Evolutionary conservation across 2,113 vertebrate species (phyloP).

Genomic region (Alaudala cheleensis): DNA sequence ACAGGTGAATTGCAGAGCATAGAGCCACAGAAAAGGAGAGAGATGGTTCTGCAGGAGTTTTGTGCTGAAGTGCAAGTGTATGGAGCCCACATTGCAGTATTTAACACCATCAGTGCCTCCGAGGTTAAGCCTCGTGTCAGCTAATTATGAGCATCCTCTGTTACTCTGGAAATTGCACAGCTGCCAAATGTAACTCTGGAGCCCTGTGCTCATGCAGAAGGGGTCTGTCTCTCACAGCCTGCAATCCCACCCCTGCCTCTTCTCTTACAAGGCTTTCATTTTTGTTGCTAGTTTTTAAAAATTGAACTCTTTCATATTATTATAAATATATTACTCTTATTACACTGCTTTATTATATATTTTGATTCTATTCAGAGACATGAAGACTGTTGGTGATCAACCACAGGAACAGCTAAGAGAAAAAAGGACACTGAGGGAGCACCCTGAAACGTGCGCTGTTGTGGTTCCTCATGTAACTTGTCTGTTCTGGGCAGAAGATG

Average conservation of each 20-base stretch:
- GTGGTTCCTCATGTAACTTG: not conserved
- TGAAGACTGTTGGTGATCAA: not conserved
- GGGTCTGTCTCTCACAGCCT: not conserved
- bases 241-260: not conserved
- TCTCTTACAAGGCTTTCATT: not conserved
- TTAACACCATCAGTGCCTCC: not conserved
- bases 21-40: not conserved
- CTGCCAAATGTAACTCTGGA: not conserved
- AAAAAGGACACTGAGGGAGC: not conserved
- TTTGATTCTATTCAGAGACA: not conserved
- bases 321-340: not conserved
- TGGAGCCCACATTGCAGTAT: not conserved
- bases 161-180: not conserved
- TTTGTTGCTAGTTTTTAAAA: not conserved
- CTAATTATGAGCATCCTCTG: not conserved
- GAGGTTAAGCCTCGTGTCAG: not conserved
- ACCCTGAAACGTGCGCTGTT: rapidly evolving
- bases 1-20: not conserved
- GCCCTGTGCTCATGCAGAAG: not conserved
- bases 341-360: not conserved
- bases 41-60: not conserved
- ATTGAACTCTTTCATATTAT: not conserved
- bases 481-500: not conserved
- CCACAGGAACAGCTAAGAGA: not conserved
- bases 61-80: not conserved